A percentile compares a stretch with the other conserved stretches of the same genome.
Conservation (phyloP, 2,797 vertebrate species). For the Protonibea diacanthus region DNA sequence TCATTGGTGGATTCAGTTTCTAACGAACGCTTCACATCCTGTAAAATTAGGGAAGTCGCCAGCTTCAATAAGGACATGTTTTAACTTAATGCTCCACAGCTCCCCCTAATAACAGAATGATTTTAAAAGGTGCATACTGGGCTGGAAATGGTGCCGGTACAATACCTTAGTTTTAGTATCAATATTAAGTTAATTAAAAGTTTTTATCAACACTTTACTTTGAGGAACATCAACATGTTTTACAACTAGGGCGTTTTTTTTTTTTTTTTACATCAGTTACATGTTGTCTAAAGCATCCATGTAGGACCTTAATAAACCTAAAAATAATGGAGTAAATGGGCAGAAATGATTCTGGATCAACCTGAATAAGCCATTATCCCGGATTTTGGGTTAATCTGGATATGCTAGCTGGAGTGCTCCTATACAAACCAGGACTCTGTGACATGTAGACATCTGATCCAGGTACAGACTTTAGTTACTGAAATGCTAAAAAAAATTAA, state of each 20-base stretch:
- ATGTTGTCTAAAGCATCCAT: no score
- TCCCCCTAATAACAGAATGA: neutral
- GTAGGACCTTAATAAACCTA: neutral
- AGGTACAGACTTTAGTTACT: neutral
- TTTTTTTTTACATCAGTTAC: neutral
- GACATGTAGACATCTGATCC: neutral
- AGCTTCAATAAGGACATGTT: neutral
- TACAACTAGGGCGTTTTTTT: neutral
- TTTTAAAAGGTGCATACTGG: neutral
- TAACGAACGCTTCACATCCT: neutral
- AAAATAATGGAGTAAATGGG: neutral
- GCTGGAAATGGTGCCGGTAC: neutral
- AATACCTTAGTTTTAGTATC: neutral
- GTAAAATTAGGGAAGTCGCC: neutral
- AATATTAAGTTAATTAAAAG: neutral
- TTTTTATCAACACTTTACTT: neutral
- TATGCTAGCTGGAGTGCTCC: neutral
- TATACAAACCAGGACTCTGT: neutral
- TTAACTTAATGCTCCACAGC: no score
- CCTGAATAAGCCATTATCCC: no score
- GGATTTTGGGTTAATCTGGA: no score
- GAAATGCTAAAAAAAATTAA: neutral
- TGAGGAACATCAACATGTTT: neutral
- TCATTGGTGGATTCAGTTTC: slow-evolving; percentile 13
- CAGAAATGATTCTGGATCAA: no score